Evolutionary conservation across 2,888 invertebrate species (phyloP).

Genomic region (Junonia oenone): DNA sequence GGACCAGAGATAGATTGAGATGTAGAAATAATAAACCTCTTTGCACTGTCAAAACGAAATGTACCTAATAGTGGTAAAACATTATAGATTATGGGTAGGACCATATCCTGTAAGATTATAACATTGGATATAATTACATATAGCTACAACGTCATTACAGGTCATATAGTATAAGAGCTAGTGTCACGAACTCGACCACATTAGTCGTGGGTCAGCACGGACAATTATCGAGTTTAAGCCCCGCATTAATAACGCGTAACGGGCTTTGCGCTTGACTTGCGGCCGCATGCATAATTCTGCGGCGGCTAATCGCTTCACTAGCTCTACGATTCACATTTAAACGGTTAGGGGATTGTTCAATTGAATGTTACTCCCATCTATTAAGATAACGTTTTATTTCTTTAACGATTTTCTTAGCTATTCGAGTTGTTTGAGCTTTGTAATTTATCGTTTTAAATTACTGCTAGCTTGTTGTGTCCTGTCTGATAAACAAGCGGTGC

Average conservation of each 20-base stretch:
- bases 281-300: slow-evolving; percentile 43
- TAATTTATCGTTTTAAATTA: background rate
- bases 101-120: background rate
- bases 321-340: slow-evolving; percentile 34
- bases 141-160: background rate
- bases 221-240: slow-evolving; percentile 50
- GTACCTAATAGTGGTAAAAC: background rate
- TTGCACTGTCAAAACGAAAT: too few relatives aligned
- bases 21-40: too few relatives aligned
- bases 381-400: background rate
- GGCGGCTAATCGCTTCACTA: slow-evolving; percentile 35
- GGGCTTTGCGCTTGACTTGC: slow-evolving; percentile 49
- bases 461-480: too few relatives aligned
- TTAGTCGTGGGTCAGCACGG: slow-evolving; percentile 35
- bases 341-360: slow-evolving; percentile 20
- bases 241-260: slow-evolving; percentile 50
- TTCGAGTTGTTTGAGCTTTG: background rate
- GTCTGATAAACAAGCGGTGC: too few relatives aligned
- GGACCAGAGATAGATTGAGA: too few relatives aligned
- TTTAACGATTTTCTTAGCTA: background rate
- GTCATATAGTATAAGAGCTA: slow-evolving; percentile 21
- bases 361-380: slow-evolving; percentile 10
- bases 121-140: background rate
- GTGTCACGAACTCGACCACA: slow-evolving; percentile 41
- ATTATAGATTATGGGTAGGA: background rate